A percentile compares a stretch with the other conserved stretches of the same genome.
Conservation (phyloP, 2,113 vertebrate species). For the Pogonocichla stellata region DNA sequence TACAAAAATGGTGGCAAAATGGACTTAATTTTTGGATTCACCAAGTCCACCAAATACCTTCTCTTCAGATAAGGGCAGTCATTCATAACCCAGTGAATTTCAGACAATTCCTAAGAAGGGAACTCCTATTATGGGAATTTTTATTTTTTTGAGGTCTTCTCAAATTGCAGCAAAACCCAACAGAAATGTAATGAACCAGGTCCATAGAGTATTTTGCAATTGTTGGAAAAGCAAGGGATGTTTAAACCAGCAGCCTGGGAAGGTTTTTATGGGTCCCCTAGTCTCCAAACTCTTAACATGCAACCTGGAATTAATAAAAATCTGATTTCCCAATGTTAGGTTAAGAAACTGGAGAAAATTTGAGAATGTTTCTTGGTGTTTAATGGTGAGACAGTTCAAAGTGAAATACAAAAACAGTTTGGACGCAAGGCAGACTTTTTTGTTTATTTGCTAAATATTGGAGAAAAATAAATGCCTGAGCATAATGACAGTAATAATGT, state of each 20-base stretch:
- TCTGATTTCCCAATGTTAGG: neutral
- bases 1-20: neutral
- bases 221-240: neutral
- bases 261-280: neutral
- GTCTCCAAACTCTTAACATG: neutral
- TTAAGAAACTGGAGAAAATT: neutral
- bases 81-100: neutral
- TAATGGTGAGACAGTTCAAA: neutral
- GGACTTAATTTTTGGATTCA: neutral
- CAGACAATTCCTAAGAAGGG: neutral
- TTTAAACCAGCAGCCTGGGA: neutral
- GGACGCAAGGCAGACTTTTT: neutral
- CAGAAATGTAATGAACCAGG: neutral
- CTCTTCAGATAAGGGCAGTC: neutral
- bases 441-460: neutral
- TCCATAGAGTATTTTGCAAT: neutral
- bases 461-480: neutral
- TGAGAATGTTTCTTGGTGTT: neutral
- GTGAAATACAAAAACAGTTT: neutral
- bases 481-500: neutral
- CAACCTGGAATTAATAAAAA: neutral
- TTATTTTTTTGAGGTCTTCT: neutral
- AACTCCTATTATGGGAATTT: accelerated
- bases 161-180: neutral
- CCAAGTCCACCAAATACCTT: neutral